Evolutionary conservation across 2,888 invertebrate genomes (phyloP), one percentile per base, ranked within the genome.

Genomic region (Pterobdella sp.): DNA sequence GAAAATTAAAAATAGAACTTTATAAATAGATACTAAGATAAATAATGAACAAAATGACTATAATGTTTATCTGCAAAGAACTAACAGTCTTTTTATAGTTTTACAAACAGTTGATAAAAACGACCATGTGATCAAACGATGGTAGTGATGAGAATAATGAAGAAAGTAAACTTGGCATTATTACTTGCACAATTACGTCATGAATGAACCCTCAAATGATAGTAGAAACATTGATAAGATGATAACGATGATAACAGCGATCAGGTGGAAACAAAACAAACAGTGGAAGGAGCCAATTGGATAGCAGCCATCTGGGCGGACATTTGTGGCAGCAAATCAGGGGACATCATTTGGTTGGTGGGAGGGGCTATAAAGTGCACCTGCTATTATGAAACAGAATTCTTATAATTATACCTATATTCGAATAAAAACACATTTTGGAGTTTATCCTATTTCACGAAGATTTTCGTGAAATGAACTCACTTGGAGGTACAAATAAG

Each of bases 311-410:
- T 52, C 34, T 56, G 71, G 63, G 31, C 7, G 63, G 31, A 26
- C 26, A 63, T 63, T 7, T 26, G 63, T n/a, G 35, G 71, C 56
- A 29, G 68, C 63, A 31, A 56, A n/a, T 63, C 68, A 64, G 14
- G 73, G 31, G 31, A 68, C 60, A 42, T 68, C 37, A 49, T 49
- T 68, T 18, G 73, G 68, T 31, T 56, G 49, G 64, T 37, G 32
- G 63, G 69, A 63, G 35, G 69, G 22, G 64, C 34, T 35, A 60
- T 31, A 35, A 36, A 26, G 32, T 65, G 72, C 26, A 37, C 35
- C 36, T 36, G 35, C 56, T 14, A 36, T 35, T 26, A 64, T 36
- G 64, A 34, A 35, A 7, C 35, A 29, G 3, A 68, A 34, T 68
- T 52, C 68, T 31, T 68, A 32, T 32, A 67, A 67, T 7, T 60